Evolutionary conservation across 1,140 invertebrate species (phyloP), one percentile per base, ranked within the genome.

Genomic region (Aphelinus certus): DNA sequence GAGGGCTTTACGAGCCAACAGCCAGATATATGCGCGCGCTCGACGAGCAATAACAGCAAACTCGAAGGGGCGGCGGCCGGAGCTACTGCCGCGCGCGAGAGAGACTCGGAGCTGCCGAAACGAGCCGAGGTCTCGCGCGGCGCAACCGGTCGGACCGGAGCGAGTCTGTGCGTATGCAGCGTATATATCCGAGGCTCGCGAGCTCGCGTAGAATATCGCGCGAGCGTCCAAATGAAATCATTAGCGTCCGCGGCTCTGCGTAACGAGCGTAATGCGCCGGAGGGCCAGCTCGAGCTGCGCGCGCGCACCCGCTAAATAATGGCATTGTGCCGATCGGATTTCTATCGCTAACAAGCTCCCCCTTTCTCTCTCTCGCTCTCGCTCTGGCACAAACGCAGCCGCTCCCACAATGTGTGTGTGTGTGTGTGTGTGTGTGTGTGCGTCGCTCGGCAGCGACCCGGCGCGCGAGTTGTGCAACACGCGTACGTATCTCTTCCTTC

Each of bases 281-380:
- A 63, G 3, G 66, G 1, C 26, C 26, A 26, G 26, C 26, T 26
- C 26, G 61, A 46, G 61, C 61, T 46, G 45, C 9, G 61, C 46
- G 60, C 57, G 9, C 56, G 58, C 58, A 4, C 58, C 3, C n/a
- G 82, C 81, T 84, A 85, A 86, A 87, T 87, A 87, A 87, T 87
- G 82, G 83, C 83, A 86, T 86, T 86, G 85, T 84, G 83, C 78
- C 81, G 79, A 81, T 83, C 80, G 81, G 80, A 85, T 86, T 86
- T 86, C 83, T 86, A 85, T 86, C 84, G 84, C 86, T 86, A 87
- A 87, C 85, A 87, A 86, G 84, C 77, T 76, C 66, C 67, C 62
- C 77, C 77, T 78, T 78, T 66, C 75, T 77, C 78, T 78, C 69
- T 72, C 71, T 77, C 72, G 73, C 65, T n/a, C 68, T 49, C 66